Conservation (phyloP, 2,113 vertebrate genomes). For the Tretioscincus oriximinensis region DNA sequence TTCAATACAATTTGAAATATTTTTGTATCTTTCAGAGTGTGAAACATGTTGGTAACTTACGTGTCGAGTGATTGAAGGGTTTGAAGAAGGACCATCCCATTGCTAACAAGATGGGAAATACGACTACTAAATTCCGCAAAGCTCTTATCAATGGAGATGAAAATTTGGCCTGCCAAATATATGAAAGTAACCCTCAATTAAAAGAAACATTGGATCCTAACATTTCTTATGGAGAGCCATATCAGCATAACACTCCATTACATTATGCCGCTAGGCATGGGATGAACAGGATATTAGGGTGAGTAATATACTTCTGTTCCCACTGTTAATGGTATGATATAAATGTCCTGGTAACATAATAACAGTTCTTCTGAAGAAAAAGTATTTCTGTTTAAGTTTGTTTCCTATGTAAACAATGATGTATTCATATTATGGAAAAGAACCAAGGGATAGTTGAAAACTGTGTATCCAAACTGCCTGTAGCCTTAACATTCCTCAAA, state of each 20-base stretch:
- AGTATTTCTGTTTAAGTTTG: not conserved
- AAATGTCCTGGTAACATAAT: not conserved
- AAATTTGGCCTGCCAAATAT: constrained; percentile 92
- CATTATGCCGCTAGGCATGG: constrained; percentile 96
- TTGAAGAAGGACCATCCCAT: constrained; percentile 63
- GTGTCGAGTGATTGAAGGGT: constrained; percentile 74
- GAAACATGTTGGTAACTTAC: constrained; percentile 76
- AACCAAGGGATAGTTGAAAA: not conserved
- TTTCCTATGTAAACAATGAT: not conserved
- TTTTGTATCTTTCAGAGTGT: constrained; percentile 70
- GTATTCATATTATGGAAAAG: not conserved
- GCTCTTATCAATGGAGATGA: constrained; percentile 97
- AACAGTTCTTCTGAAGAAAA: not conserved
- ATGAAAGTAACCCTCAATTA: constrained; percentile 94
- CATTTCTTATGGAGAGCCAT: constrained; percentile 95
- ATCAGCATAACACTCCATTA: constrained; percentile 96
- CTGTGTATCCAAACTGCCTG: not conserved
- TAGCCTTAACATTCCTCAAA: not conserved
- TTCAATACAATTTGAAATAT: constrained; percentile 46
- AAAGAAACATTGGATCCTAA: constrained; percentile 98
- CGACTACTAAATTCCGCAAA: constrained; percentile 97
- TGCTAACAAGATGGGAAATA: constrained; percentile 91
- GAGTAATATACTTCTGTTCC: constrained; percentile 55
- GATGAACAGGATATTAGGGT: constrained; percentile 95
- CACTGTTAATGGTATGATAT: constrained; percentile 15